Conservation (phyloP, 2,797 vertebrate genomes). For the Borostomias antarcticus region DNA sequence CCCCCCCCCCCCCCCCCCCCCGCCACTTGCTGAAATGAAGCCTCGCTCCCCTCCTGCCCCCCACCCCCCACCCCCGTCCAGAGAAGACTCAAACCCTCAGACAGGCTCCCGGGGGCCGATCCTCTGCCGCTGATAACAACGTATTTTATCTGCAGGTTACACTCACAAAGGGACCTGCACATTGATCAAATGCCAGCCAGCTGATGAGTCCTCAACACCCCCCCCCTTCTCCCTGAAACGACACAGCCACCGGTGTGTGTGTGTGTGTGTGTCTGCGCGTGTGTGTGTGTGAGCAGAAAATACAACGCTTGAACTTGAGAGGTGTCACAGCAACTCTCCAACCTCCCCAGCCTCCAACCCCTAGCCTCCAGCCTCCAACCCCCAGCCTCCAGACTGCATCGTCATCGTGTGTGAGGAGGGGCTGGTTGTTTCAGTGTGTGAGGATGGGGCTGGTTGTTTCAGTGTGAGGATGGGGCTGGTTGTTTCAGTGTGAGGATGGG, state of each 20-base stretch:
- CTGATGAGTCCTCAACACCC: slow-evolving; percentile 79
- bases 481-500: no score
- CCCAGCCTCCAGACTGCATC: no score
- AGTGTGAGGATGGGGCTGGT: no score
- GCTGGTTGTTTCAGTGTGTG: no score
- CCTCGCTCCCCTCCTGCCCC: slow-evolving; percentile 40
- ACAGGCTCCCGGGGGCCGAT: slow-evolving; percentile 70
- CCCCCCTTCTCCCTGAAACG: slow-evolving; percentile 55
- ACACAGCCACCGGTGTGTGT: slow-evolving; percentile 50
- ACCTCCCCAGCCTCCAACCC: no score
- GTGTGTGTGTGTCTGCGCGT: slow-evolving; percentile 36
- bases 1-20: slow-evolving; percentile 26
- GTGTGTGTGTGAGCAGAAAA: slow-evolving; percentile 45
- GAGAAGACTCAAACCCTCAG: slow-evolving; percentile 6
- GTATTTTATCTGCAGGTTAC: slow-evolving; percentile 80
- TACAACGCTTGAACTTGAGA: slow-evolving; percentile 38
- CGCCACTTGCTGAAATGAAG: slow-evolving; percentile 32
- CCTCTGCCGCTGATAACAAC: slow-evolving; percentile 75
- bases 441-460: no score
- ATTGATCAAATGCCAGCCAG: slow-evolving; percentile 81
- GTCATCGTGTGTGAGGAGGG: no score
- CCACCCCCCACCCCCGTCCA: slow-evolving; percentile 36
- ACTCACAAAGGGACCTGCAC: slow-evolving; percentile 77
- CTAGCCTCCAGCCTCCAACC: no score
- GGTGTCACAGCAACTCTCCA: background rate